phyloP scores from a whole-genome alignment of 1,140 invertebrate species.

The Macrocentrus cingulum region DNA sequence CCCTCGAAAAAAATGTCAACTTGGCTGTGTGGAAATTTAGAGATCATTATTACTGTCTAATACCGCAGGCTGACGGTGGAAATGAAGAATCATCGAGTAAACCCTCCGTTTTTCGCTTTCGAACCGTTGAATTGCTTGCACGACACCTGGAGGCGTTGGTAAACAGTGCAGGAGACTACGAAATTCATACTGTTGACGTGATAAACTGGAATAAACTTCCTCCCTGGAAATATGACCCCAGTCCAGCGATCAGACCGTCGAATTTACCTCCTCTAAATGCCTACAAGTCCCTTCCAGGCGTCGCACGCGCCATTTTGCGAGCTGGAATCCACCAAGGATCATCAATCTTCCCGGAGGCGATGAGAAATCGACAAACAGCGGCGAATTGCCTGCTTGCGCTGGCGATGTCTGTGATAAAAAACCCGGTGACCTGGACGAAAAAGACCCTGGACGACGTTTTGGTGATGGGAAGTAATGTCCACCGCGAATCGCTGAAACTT shows the following conservation, averaged over 20 bases:
- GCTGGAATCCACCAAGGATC: constrained; percentile 44
- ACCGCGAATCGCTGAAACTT: constrained; percentile 36
- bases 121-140: constrained; percentile 23
- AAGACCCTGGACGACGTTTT: constrained; percentile 51
- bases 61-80: constrained; percentile 31
- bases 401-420: constrained; percentile 47
- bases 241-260: constrained; percentile 39
- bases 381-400: constrained; percentile 46
- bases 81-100: not conserved
- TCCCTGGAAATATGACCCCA: constrained; percentile 43
- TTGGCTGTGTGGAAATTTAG: constrained; percentile 40
- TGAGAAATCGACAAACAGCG: constrained; percentile 41
- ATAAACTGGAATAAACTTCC: constrained; percentile 39
- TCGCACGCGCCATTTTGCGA: constrained; percentile 43
- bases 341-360: constrained; percentile 39
- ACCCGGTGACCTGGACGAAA: constrained; percentile 47
- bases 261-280: constrained; percentile 50
- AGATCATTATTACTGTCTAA: constrained; percentile 38
- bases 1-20: constrained; percentile 25
- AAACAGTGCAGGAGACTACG: constrained; percentile 39
- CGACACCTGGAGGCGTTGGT: constrained; percentile 29
- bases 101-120: constrained; percentile 35
- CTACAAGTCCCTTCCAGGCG: constrained; percentile 36
- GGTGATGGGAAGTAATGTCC: constrained; percentile 35
- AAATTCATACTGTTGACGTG: constrained; percentile 43